Base-by-base conservation (phyloP, 2,113 vertebrate species). In the Cacatua alba region DNA sequence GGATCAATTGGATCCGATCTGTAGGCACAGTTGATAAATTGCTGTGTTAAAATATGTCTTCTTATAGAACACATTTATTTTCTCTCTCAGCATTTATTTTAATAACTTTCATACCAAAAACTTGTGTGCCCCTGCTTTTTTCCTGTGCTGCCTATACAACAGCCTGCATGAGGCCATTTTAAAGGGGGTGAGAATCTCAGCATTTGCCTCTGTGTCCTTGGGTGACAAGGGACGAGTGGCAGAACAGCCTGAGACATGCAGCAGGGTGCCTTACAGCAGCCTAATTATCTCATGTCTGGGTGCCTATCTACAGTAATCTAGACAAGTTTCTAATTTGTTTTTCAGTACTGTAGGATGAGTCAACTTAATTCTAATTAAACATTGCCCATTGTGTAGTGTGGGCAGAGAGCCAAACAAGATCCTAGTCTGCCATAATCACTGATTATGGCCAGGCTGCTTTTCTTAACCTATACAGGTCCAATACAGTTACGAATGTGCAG, bases 271-370 rank as follows among this genome's bases (percentile, higher is more conserved):
- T 93, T 31, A 15, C 46, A 65, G 86, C 72, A 92, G 65, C 70
- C 62, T 93, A 49, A 93, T 93, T 91, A 84, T 93, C 65, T 91
- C 77, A 24, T 62, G 75, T 92, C 86, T 90, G 76, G 52, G 37
- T 88, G 55, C 44, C 39, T 95, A 86, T 71, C 90, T 91, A 3
- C 72, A 69, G 69, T 82, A 53, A 93, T 91, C 49, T 88, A 91
- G 92, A 92, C 69, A 84, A 92, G 83, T 49, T 80, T 92, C 80
- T 89, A 84, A 89, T 86, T 94, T 92, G 74, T 52, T 95, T 88
- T 88, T 84, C 69, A 33, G 81, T 44, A 37, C 52, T 82, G 33
- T 37, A 86, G 62, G 62, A 78, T 64, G 41, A 84, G 60, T 81
- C 43, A 72, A 60, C 24, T 85, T 82, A 70, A 64, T 86, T 91